Percentiles rank a stretch among this genome's conserved stretches.
Conservation (phyloP, 1,140 invertebrate genomes). For the Halotydeus destructor region DNA sequence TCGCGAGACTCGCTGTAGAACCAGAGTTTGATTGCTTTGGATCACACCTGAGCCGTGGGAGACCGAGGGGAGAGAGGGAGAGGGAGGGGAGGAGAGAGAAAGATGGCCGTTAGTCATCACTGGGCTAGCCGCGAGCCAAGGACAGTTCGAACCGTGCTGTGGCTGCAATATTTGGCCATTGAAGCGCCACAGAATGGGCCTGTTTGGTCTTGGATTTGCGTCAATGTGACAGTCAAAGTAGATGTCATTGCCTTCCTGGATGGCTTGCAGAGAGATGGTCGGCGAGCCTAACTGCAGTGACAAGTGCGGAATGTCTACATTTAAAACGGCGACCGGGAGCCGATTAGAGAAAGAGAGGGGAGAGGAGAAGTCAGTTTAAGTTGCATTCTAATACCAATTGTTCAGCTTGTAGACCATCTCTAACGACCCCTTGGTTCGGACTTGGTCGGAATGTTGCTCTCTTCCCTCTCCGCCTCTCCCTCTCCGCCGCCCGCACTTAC, state of each 20-base stretch:
- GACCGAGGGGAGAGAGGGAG: background rate
- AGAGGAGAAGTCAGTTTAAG: background rate
- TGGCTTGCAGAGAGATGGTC: conserved; percentile 40
- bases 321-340: background rate
- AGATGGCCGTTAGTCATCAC: background rate
- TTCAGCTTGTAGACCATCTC: too few species aligned
- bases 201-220: conserved; percentile 15
- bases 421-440: too few species aligned
- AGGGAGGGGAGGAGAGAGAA: conserved; percentile 4
- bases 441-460: background rate
- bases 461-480: too few species aligned
- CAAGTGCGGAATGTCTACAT: conserved; percentile 52
- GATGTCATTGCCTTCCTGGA: conserved; percentile 49
- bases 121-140: too few species aligned
- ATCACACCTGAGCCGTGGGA: conserved; percentile 15
- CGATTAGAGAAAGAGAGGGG: background rate
- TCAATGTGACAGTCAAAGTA: conserved; percentile 49
- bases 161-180: conserved; percentile 14
- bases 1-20: conserved; percentile 19
- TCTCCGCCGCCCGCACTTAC: too few species aligned
- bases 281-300: conserved; percentile 55
- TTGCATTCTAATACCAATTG: background rate
- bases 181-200: conserved; percentile 13
- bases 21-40: conserved; percentile 20
- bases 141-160: conserved; percentile 8